A percentile compares a stretch with the other conserved stretches of the same genome.
phyloP scores from a whole-genome alignment of 2,888 invertebrate genomes.

The Lissocephala sabroskyi region DNA sequence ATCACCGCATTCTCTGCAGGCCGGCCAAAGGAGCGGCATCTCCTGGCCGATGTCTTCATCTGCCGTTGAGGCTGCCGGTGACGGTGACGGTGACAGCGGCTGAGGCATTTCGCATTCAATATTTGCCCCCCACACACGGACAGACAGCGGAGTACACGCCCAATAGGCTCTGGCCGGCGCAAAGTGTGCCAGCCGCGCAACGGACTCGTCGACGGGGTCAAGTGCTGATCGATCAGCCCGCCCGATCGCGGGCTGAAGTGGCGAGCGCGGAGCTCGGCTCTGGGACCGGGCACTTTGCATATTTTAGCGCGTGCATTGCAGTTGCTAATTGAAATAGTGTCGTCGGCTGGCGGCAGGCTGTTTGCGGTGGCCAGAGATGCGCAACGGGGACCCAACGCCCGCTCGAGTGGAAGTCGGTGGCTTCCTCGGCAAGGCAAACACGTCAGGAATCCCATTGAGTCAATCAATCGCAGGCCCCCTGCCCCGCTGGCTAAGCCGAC shows the following conservation, averaged over 20 bases:
- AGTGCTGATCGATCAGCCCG: slow-evolving; percentile 35
- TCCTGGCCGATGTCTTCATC: too few species aligned
- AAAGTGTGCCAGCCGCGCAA: slow-evolving; percentile 50
- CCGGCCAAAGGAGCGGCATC: not conserved
- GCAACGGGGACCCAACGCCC: slow-evolving; percentile 31
- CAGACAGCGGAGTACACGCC: slow-evolving; percentile 35
- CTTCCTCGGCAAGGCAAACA: slow-evolving; percentile 63
- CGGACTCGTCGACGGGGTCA: slow-evolving; percentile 39
- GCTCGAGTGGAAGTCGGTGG: slow-evolving; percentile 23
- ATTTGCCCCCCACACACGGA: slow-evolving; percentile 43
- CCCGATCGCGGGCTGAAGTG: slow-evolving; percentile 30
- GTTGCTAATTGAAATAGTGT: slow-evolving; percentile 69
- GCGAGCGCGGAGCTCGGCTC: slow-evolving; percentile 30
- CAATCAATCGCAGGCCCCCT: too few species aligned
- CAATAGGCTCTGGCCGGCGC: slow-evolving; percentile 52
- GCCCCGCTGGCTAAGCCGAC: too few species aligned
- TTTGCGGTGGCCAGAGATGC: slow-evolving; percentile 58
- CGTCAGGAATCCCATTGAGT: too few species aligned
- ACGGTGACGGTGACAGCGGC: not conserved
- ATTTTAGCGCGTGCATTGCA: slow-evolving; percentile 58
- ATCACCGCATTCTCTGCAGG: slow-evolving; percentile 21
- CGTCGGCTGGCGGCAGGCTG: slow-evolving; percentile 20
- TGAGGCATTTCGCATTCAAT: slow-evolving; percentile 55
- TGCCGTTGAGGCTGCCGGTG: too few species aligned
- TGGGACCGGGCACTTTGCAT: slow-evolving; percentile 61